Evolutionary conservation across 2,797 vertebrate genomes (phyloP).

Genomic region (Pseudochromis fuscus): DNA sequence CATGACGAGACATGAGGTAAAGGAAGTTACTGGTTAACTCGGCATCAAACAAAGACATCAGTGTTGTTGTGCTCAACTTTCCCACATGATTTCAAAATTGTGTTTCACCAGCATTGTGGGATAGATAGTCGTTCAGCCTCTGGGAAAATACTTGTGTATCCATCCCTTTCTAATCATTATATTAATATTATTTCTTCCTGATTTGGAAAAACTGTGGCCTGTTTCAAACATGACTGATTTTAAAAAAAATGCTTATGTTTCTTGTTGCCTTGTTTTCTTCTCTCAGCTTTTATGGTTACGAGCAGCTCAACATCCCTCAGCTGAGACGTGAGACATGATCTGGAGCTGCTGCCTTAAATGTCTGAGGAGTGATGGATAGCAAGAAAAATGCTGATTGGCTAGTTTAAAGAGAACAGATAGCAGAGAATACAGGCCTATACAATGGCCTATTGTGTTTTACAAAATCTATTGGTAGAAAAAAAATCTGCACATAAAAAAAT

Average conservation of each 20-base stretch:
- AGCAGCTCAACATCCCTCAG: background rate
- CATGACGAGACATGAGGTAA: slow-evolving; percentile 8
- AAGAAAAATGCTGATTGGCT: slow-evolving; percentile 5
- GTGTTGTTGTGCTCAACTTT: slow-evolving; percentile 26
- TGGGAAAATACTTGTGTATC: background rate
- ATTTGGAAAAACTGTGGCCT: background rate
- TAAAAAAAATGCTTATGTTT: background rate
- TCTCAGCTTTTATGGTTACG: background rate
- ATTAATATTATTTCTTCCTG: background rate
- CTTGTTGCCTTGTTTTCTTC: background rate
- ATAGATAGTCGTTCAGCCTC: background rate
- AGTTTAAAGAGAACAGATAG: background rate
- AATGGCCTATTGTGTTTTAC: no score
- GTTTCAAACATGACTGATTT: background rate
- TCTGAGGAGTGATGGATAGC: background rate
- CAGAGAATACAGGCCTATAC: background rate
- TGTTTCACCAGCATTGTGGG: slow-evolving; percentile 15
- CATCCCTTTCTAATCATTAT: background rate
- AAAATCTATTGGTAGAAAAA: background rate
- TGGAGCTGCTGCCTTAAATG: background rate
- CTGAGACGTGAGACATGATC: background rate
- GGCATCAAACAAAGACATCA: slow-evolving; percentile 27
- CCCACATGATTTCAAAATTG: background rate
- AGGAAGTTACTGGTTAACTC: slow-evolving; percentile 44
- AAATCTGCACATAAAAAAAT: background rate